Conservation (phyloP, 2,888 invertebrate species). For the Elaeidobius kamerunicus region DNA sequence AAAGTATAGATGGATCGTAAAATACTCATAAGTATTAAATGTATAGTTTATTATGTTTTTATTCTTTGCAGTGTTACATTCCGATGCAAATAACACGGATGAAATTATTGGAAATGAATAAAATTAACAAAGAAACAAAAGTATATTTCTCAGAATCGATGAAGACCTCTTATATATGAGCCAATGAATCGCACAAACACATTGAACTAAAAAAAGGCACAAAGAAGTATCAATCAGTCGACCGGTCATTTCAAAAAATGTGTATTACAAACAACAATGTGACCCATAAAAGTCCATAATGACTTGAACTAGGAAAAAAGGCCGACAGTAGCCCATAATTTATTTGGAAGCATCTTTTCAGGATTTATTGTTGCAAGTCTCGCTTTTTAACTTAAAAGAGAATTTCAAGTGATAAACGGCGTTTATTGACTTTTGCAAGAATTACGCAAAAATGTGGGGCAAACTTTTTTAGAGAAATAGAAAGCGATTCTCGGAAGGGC, state of each 20-base stretch:
- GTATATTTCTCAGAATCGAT: no score
- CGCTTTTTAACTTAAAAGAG: conserved; percentile 23
- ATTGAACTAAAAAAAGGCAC: conserved; percentile 3
- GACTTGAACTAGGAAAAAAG: conserved; percentile 32
- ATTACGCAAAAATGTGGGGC: conserved; percentile 15
- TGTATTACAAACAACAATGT: conserved; percentile 28
- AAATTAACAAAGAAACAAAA: no score
- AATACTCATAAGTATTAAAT: no score
- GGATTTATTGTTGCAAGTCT: conserved; percentile 14
- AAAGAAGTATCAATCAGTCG: neutral
- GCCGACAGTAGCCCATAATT: conserved; percentile 35
- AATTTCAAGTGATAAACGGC: conserved; percentile 21
- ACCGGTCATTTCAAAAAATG: conserved; percentile 9
- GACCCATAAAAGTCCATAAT: conserved; percentile 34
- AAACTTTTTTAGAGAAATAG: conserved; percentile 13
- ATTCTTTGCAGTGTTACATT: no score
- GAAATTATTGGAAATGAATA: no score
- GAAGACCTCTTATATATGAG: no score
- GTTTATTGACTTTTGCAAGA: conserved; percentile 7
- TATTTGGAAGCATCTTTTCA: conserved; percentile 17
- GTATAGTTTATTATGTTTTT: no score
- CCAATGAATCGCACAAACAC: no score
- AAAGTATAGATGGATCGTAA: no score
- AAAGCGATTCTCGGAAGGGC: conserved; percentile 15
- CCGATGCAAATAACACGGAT: no score